A percentile compares a stretch with the other conserved stretches of the same genome.
phyloP scores from a whole-genome alignment of 1,140 invertebrate species.

The Ephestia elutella region DNA sequence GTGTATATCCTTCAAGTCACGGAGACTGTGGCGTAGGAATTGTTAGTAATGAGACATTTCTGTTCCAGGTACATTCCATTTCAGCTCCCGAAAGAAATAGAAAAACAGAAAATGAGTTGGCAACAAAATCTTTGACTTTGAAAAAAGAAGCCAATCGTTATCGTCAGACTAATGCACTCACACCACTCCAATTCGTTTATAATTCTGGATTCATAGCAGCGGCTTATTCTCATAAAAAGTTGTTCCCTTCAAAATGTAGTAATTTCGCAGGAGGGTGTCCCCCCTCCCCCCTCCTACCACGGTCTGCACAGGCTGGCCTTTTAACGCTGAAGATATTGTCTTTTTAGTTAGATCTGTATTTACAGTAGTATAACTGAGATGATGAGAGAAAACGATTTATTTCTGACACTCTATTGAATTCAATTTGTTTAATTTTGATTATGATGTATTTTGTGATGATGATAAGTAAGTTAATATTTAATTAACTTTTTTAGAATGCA shows the following conservation, averaged over 20 bases:
- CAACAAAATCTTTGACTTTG: no score
- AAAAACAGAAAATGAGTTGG: neutral
- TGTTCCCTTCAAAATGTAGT: constrained; percentile 73
- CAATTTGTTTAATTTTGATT: no score
- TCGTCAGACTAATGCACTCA: constrained; percentile 34
- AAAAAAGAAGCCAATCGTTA: constrained; percentile 24
- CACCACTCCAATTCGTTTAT: constrained; percentile 56
- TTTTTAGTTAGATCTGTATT: constrained; percentile 71
- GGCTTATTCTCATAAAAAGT: constrained; percentile 74
- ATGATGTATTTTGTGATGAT: no score
- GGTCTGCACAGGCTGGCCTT: constrained; percentile 58
- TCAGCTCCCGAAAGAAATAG: neutral
- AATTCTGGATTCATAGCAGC: constrained; percentile 71
- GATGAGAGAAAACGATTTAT: constrained; percentile 28
- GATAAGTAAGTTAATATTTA: no score
- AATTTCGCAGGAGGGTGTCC: constrained; percentile 63
- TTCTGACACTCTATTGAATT: neutral
- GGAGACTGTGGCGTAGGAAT: no score
- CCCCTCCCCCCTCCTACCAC: constrained; percentile 30
- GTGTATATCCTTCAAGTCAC: no score
- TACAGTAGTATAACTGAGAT: constrained; percentile 52
- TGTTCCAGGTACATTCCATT: no score
- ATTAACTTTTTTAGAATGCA: no score
- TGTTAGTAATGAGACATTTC: no score
- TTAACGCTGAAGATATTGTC: constrained; percentile 72